Evolutionary conservation across 2,888 invertebrate species (phyloP).

Genomic region (Drosophila flavopinicola): DNA sequence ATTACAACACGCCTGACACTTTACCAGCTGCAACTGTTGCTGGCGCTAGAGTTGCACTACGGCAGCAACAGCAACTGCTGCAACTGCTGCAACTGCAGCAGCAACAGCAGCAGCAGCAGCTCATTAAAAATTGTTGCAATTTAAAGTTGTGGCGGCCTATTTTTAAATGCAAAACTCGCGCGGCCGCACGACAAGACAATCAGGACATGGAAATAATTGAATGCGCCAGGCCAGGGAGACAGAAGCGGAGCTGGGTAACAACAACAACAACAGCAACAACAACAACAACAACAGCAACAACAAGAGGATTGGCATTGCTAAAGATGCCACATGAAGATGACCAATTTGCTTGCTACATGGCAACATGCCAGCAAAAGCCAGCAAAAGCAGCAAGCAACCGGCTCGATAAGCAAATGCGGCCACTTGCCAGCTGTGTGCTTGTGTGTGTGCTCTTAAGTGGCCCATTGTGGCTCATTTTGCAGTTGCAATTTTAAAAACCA

Average conservation of each 20-base stretch:
- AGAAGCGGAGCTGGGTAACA: not conserved
- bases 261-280: constrained; percentile 12
- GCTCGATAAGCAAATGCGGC: constrained; percentile 75
- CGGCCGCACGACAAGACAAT: constrained; percentile 78
- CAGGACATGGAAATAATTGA: constrained; percentile 80
- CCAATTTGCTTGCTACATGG: constrained; percentile 77
- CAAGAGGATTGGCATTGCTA: constrained; percentile 47
- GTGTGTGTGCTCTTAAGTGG: constrained; percentile 59
- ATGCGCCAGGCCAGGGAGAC: constrained; percentile 63
- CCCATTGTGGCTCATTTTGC: constrained; percentile 79
- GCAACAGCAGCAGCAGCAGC: constrained; percentile 26
- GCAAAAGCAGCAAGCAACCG: constrained; percentile 33
- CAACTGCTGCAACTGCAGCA: constrained; percentile 22
- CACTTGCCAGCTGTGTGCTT: constrained; percentile 25
- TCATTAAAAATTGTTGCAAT: constrained; percentile 77
- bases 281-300: constrained; percentile 28
- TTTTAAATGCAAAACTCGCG: constrained; percentile 76
- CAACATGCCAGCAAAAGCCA: constrained; percentile 51
- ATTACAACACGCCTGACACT: constrained; percentile 74
- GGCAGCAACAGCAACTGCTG: constrained; percentile 16
- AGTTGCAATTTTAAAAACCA: constrained; percentile 76
- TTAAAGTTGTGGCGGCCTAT: constrained; percentile 69
- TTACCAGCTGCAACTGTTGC: constrained; percentile 44
- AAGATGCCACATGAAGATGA: constrained; percentile 74
- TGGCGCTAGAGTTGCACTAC: constrained; percentile 46